Percentiles rank a stretch among this genome's conserved stretches.
Evolutionary conservation across 2,888 invertebrate genomes (phyloP).

Genomic region (Chloroclysta siterata): DNA sequence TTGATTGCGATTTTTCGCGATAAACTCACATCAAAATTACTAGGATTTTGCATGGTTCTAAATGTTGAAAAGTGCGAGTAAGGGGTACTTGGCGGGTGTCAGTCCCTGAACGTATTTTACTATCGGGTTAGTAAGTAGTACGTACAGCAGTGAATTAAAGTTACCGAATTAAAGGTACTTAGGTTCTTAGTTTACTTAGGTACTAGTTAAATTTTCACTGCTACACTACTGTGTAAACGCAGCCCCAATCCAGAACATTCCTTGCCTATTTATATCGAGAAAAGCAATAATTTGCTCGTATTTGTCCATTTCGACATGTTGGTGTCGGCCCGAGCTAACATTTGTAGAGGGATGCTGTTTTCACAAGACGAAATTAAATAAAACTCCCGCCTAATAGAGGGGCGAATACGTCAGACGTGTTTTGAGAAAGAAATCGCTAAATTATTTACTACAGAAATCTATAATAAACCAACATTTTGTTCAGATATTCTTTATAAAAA

Average conservation of each 20-base stretch:
- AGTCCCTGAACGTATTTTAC: too few relatives aligned
- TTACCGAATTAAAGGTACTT: too few relatives aligned
- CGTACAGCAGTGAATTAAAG: too few relatives aligned
- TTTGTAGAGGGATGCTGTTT: constrained; percentile 71
- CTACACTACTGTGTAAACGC: constrained; percentile 42
- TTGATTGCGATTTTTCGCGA: too few relatives aligned
- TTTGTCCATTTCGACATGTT: constrained; percentile 74
- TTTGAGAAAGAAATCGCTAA: constrained; percentile 3
- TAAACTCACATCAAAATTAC: too few relatives aligned
- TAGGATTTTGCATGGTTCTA: too few relatives aligned
- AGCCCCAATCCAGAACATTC: constrained; percentile 37
- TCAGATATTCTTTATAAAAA: neutral
- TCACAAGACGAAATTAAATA: constrained; percentile 81
- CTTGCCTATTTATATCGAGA: constrained; percentile 57
- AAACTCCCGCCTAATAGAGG: constrained; percentile 73
- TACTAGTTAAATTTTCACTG: too few relatives aligned
- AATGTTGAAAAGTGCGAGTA: too few relatives aligned
- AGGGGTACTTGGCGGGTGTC: too few relatives aligned
- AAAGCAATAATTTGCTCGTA: constrained; percentile 79
- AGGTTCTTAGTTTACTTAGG: too few relatives aligned
- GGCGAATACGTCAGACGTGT: constrained; percentile 34
- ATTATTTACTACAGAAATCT: neutral
- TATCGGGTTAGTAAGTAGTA: too few relatives aligned
- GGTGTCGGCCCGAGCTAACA: constrained; percentile 71
- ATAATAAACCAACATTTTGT: neutral